Conservation (phyloP, 1,140 invertebrate genomes). For the Drosophila pandora region DNA sequence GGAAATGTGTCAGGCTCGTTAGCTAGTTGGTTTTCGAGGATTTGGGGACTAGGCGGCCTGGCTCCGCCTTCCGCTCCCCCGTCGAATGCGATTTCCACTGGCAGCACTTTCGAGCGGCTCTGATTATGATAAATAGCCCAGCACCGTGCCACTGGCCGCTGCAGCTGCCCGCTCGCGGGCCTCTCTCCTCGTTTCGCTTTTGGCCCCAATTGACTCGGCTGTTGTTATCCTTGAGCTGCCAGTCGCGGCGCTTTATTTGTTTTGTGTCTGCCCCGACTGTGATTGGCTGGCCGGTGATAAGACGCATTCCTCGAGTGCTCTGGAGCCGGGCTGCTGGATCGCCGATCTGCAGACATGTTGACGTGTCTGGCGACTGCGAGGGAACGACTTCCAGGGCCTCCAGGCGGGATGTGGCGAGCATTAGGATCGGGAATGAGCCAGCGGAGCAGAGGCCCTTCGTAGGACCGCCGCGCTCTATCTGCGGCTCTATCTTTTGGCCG, state of each 20-base stretch:
- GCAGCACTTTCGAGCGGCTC: slow-evolving; percentile 36
- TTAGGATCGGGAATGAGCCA: too few relatives aligned
- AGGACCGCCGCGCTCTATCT: not conserved
- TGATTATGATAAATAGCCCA: slow-evolving; percentile 55
- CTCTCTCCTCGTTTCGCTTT: too few relatives aligned
- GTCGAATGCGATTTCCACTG: not conserved
- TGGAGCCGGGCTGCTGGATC: not conserved
- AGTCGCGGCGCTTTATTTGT: slow-evolving; percentile 26
- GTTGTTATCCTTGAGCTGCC: slow-evolving; percentile 53
- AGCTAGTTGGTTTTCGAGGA: slow-evolving; percentile 24
- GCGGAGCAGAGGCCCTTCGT: too few relatives aligned
- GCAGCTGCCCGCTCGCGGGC: slow-evolving; percentile 13
- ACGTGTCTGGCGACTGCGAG: slow-evolving; percentile 42
- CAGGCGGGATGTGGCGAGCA: too few relatives aligned
- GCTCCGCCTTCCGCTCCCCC: not conserved
- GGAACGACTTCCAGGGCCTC: not conserved
- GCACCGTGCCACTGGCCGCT: slow-evolving; percentile 18
- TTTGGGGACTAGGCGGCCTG: not conserved
- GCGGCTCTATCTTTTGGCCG: not conserved
- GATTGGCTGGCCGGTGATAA: slow-evolving; percentile 51
- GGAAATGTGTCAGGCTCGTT: slow-evolving; percentile 53
- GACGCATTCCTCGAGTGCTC: slow-evolving; percentile 49
- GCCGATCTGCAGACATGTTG: slow-evolving; percentile 24
- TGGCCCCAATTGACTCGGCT: not conserved
- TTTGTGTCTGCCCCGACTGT: slow-evolving; percentile 9